Evolutionary conservation across 64 coral and sea anemone species (phyloP), one percentile per base, ranked within the genome.

Genomic region (Anthopleura sola): DNA sequence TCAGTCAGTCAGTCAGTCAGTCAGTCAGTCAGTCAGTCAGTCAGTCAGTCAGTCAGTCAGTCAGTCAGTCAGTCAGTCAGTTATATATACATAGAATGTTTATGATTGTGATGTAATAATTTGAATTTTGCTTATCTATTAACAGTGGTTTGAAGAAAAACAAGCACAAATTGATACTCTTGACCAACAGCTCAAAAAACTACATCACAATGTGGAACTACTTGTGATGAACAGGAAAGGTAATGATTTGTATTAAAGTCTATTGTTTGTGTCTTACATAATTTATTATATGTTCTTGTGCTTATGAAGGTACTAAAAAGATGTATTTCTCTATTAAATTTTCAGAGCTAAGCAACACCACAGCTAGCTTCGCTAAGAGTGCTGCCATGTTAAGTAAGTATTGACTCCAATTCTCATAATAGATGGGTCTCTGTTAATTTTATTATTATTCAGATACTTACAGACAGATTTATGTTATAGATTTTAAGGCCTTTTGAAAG

Each of bases 81-180:
- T n/a, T 62, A 62, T 6, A 26, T n/a, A 24, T 1, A 24, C 5
- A 62, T n/a, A 62, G 24, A 1, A 23, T 6, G 58, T 62, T 62
- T 23, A 36, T 32, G 29, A 33, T 29, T 34, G 29, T 32, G 3
- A 71, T 33, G 0, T 36, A 32, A 69, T 71, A 13, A 71, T 71
- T 0, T 71, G 17, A 20, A 56, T 18, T 16, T 26, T 26, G 10
- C 58, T 62, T 62, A 62, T 62, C 21, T 62, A 21, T 26, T 26
- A 62, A 71, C 29, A 71, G 97, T 99, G 97, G 97, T 99, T 99
- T 92, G 93, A 95, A 49, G 97, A 99, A 66, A 99, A 94, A 78
- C 97, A 99, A 34, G 88, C 91, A 18, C 93, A 99, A 23, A 88
- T 99, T 80, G 97, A 99, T 62, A 94, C 90, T 23, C 87, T 99